Percentiles rank a stretch among this genome's conserved stretches.
phyloP scores from a whole-genome alignment of 2,113 vertebrate genomes.

The Peromyscus polionotus region DNA sequence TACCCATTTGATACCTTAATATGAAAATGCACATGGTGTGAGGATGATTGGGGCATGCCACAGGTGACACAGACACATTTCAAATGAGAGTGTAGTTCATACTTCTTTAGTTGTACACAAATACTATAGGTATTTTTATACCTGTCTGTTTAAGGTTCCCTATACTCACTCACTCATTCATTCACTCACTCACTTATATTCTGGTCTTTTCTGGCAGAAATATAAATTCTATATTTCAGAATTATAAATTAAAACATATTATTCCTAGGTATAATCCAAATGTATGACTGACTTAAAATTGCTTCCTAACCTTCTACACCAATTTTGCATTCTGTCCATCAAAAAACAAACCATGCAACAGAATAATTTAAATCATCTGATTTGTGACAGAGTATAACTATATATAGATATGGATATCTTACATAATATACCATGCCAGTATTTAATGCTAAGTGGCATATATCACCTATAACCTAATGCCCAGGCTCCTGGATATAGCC shows the following conservation, averaged over 20 bases:
- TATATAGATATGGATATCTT: neutral
- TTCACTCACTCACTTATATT: neutral
- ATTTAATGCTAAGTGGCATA: neutral
- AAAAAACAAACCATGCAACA: neutral
- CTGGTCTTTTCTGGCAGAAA: neutral
- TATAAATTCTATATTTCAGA: neutral
- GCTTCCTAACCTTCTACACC: neutral
- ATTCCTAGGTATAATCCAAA: neutral
- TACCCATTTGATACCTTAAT: rapidly evolving
- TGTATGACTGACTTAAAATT: neutral
- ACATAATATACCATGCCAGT: neutral
- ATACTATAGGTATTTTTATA: neutral
- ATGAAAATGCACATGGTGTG: neutral
- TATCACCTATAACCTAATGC: too few species aligned
- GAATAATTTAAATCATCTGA: neutral
- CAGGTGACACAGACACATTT: neutral
- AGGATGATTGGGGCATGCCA: too few species aligned
- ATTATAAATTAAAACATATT: neutral
- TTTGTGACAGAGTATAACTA: neutral
- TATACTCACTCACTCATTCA: neutral
- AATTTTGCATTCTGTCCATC: neutral
- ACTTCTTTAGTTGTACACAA: neutral
- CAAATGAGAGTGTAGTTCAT: neutral
- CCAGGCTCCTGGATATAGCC: neutral
- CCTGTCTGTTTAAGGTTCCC: neutral